A percentile compares a stretch with the other conserved stretches of the same genome.
Conservation (phyloP, 2,888 invertebrate genomes). For the Cantharis rufa region DNA sequence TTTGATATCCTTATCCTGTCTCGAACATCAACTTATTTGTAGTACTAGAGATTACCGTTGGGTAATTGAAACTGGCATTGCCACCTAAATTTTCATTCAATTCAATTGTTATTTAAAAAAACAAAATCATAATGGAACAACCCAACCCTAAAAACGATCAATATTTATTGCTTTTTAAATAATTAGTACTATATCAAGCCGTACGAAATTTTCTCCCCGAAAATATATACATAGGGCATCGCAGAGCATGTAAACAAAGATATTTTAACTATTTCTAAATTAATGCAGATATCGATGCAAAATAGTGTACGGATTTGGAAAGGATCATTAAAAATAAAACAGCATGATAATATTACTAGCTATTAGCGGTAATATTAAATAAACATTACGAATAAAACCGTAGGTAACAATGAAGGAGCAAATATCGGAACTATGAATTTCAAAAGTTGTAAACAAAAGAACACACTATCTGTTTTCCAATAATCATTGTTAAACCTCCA, state of each 20-base stretch:
- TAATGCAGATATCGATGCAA: no score
- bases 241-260: neutral
- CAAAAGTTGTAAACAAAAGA: neutral
- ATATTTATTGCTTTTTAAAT: neutral
- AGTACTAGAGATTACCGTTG: neutral
- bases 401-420: neutral
- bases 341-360: neutral
- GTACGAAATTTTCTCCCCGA: neutral
- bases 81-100: no score
- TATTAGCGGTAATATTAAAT: neutral
- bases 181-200: neutral
- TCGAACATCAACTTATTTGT: no score
- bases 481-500: neutral
- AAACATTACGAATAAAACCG: neutral
- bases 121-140: neutral
- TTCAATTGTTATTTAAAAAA: no score
- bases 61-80: no score
- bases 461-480: neutral
- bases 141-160: neutral
- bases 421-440: neutral
- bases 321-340: no score
- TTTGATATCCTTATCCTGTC: no score
- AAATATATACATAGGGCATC: neutral
- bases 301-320: no score
- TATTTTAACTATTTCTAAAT: neutral